A percentile compares a stretch with the other conserved stretches of the same genome.
These are phyloP conservation scores for Caenorhabditis sp. DNA, from an alignment of 2,888 invertebrate species.

Conservation along the genomic window DNA sequence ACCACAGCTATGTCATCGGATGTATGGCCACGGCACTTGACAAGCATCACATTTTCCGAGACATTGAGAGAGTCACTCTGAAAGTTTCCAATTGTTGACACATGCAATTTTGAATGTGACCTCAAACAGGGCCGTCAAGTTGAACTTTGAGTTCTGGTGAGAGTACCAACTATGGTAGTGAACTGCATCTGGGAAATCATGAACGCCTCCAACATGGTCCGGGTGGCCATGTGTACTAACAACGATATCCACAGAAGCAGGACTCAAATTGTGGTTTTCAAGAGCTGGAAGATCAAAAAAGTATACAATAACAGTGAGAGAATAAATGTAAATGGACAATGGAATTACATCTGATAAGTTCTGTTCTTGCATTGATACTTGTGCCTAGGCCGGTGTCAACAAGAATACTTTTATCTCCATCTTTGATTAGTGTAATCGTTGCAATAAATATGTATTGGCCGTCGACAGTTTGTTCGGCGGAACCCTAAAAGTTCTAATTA, in stretches of 20 bases:
- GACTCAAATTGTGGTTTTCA: conserved; percentile 50
- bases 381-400: conserved; percentile 82
- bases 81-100: conserved; percentile 5
- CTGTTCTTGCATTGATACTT: conserved; percentile 80
- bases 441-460: conserved; percentile 79
- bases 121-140: conserved; percentile 74
- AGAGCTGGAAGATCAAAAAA: conserved; percentile 22
- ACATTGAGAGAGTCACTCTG: conserved; percentile 74
- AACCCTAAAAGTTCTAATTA: conserved; percentile 69
- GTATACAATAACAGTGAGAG: neutral
- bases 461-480: conserved; percentile 77
- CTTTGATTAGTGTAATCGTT: conserved; percentile 79
- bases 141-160: conserved; percentile 77
- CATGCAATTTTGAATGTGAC: no score
- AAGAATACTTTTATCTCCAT: conserved; percentile 76
- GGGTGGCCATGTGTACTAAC: conserved; percentile 82
- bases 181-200: conserved; percentile 75
- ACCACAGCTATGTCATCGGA: conserved; percentile 81
- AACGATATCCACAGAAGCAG: conserved; percentile 78
- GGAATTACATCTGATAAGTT: conserved; percentile 73
- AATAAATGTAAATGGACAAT: no score
- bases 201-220: conserved; percentile 75
- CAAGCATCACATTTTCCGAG: conserved; percentile 76
- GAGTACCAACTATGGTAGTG: conserved; percentile 76
- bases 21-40: conserved; percentile 79